Conservation (phyloP, 2,797 vertebrate genomes). For the Ammospiza maritima region DNA sequence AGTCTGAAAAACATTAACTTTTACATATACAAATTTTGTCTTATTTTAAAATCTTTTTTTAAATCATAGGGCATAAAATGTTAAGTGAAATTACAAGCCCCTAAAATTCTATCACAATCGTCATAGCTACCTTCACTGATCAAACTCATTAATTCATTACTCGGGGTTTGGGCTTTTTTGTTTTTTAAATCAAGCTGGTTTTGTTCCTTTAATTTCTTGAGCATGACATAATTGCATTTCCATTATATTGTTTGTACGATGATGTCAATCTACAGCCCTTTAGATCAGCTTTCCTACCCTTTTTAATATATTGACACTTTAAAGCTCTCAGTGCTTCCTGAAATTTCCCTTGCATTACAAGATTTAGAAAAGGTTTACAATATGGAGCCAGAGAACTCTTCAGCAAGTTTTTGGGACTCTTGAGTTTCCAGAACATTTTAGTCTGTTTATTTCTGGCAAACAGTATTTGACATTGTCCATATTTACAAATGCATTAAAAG, state of each 20-base stretch:
- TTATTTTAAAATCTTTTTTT: background rate
- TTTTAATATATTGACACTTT: background rate
- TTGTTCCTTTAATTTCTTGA: background rate
- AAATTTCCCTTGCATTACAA: background rate
- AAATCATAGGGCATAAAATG: background rate
- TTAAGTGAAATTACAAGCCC: background rate
- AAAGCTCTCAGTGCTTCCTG: background rate
- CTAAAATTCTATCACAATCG: background rate
- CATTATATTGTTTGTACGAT: background rate
- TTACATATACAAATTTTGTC: background rate
- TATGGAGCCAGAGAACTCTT: background rate
- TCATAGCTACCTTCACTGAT: background rate
- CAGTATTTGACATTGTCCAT: background rate
- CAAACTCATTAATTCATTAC: background rate
- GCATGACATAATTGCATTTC: background rate
- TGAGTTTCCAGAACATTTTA: background rate
- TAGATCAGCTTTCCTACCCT: background rate
- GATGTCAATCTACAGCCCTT: background rate
- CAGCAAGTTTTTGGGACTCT: background rate
- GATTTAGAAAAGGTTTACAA: background rate
- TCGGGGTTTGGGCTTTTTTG: background rate
- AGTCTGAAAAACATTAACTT: background rate
- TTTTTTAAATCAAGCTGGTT: background rate
- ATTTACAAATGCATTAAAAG: constrained; percentile 23
- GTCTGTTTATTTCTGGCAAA: background rate